Percentiles rank a stretch among this genome's conserved stretches.
These are phyloP conservation scores for Geodia barretti DNA, from an alignment of 37 sponge, comb jelly and placozoan species.

Conservation along the genomic window DNA sequence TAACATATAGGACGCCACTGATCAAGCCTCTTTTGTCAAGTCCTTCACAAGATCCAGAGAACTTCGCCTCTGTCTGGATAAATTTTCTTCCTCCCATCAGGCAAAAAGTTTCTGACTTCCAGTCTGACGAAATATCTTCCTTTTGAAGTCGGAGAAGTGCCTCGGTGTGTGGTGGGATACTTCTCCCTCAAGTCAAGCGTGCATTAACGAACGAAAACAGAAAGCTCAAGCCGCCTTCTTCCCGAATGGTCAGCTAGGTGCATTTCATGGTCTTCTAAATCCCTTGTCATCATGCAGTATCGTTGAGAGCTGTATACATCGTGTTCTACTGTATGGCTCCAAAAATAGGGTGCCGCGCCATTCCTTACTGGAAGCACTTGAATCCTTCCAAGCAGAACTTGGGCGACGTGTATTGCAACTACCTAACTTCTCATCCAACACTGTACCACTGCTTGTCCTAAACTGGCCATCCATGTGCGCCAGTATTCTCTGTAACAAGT, in stretches of 20 bases:
- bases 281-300: not conserved
- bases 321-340: not conserved
- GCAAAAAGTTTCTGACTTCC: no score
- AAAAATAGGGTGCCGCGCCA: not conserved
- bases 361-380: not conserved
- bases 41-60: no score
- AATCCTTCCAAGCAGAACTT: slow-evolving; percentile 6
- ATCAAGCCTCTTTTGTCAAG: no score
- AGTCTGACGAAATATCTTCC: not conserved
- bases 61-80: no score
- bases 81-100: not conserved
- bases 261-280: slow-evolving; percentile 1
- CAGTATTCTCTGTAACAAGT: not conserved
- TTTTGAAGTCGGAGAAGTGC: not conserved
- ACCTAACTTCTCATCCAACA: not conserved
- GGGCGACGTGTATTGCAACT: not conserved
- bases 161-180: slow-evolving; percentile 4
- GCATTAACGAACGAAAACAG: not conserved
- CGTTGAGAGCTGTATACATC: not conserved
- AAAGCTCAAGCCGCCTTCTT: slow-evolving; percentile 4
- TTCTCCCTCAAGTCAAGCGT: not conserved
- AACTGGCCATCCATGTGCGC: slow-evolving; percentile 5
- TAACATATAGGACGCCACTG: not conserved
- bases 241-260: not conserved
- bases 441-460: not conserved